Conservation (phyloP, 1,140 invertebrate genomes). For the Cherax destructor region DNA sequence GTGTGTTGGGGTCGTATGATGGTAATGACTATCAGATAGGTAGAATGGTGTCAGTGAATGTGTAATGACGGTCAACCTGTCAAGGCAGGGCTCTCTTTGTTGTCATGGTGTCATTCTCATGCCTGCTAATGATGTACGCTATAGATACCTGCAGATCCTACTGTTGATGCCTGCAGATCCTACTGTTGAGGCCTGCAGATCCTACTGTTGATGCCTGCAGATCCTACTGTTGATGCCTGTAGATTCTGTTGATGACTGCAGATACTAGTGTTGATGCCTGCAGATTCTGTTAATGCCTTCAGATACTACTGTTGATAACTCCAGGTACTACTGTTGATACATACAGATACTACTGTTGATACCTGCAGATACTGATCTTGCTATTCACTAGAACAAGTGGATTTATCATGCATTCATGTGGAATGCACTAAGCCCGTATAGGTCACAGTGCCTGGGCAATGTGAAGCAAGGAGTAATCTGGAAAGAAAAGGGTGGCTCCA, state of each 20-base stretch:
- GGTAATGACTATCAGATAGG: neutral
- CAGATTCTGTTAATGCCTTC: neutral
- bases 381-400: too few relatives aligned
- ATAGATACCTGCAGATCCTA: neutral
- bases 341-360: too few relatives aligned
- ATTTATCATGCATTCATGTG: too few relatives aligned
- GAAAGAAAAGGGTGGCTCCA: too few relatives aligned
- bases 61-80: neutral
- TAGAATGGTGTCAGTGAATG: neutral
- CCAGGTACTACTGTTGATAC: too few relatives aligned
- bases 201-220: neutral
- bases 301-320: too few relatives aligned
- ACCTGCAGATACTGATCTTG: too few relatives aligned
- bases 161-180: neutral
- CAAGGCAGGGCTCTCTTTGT: neutral
- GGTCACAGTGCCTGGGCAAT: too few relatives aligned
- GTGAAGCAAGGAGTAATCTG: too few relatives aligned
- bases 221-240: neutral
- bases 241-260: neutral
- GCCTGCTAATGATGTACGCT: neutral
- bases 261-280: neutral
- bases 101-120: neutral
- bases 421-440: too few relatives aligned
- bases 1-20: neutral
- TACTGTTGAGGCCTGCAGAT: neutral